Percentiles rank a stretch among this genome's conserved stretches.
Conservation (phyloP, 2,113 vertebrate genomes). For the Cairina moschata region DNA sequence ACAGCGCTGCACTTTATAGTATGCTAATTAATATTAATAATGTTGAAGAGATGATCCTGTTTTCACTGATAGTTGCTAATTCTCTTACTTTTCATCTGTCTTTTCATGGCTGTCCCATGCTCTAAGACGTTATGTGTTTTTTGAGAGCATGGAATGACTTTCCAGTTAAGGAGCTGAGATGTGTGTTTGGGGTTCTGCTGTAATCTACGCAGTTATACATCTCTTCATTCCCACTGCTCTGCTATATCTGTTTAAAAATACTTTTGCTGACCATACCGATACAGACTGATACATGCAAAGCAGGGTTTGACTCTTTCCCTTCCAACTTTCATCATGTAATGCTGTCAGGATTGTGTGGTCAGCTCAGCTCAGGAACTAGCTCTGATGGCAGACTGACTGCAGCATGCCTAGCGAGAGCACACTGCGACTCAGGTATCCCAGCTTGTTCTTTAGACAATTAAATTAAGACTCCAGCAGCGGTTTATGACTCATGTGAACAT, state of each 20-base stretch:
- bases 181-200: background rate
- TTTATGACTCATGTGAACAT: background rate
- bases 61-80: constrained; percentile 21
- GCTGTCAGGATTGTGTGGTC: background rate
- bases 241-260: background rate
- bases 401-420: background rate
- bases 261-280: background rate
- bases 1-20: background rate
- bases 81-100: background rate
- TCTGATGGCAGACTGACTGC: background rate
- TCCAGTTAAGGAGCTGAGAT: background rate
- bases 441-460: background rate
- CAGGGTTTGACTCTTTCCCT: background rate
- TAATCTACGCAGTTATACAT: background rate
- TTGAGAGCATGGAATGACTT: background rate
- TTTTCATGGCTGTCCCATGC: background rate
- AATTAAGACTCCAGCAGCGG: background rate
- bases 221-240: background rate
- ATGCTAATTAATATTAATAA: background rate
- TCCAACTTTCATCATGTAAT: background rate
- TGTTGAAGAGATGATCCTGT: background rate
- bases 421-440: background rate
- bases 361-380: background rate
- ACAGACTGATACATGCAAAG: background rate
- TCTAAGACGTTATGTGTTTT: background rate